Conservation (phyloP, 2,113 vertebrate species). For the Rhinoptilus africanus region DNA sequence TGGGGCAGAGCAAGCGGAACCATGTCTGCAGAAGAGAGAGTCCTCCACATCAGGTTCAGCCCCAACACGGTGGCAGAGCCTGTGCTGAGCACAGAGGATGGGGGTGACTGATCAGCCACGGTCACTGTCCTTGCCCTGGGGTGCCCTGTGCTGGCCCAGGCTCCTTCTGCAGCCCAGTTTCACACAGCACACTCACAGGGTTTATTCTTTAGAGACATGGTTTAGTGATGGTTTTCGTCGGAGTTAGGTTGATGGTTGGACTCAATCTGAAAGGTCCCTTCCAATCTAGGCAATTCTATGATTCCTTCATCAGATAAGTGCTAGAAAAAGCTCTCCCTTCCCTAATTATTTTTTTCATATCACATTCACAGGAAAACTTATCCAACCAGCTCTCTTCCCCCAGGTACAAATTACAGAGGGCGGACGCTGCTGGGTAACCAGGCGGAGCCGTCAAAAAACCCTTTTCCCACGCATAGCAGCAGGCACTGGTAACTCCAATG, state of each 20-base stretch:
- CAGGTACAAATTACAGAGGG: background rate
- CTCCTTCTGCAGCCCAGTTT: background rate
- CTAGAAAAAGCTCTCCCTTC: background rate
- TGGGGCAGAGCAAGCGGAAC: background rate
- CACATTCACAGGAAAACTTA: background rate
- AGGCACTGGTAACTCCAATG: background rate
- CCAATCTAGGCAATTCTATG: too few relatives aligned
- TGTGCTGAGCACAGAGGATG: background rate
- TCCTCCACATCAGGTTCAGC: background rate
- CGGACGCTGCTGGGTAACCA: background rate
- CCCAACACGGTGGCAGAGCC: background rate
- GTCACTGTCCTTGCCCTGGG: background rate
- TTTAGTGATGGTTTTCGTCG: too few relatives aligned
- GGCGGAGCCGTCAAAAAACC: background rate
- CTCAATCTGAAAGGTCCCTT: too few relatives aligned
- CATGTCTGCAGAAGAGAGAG: rapidly evolving
- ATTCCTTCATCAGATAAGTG: background rate
- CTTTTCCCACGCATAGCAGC: background rate
- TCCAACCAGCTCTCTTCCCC: background rate
- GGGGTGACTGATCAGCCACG: background rate
- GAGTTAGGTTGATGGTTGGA: too few relatives aligned
- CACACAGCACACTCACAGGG: background rate
- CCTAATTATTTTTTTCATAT: rapidly evolving
- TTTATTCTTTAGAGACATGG: background rate
- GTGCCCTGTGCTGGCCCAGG: background rate